phyloP scores from a whole-genome alignment of 1,140 invertebrate species.

The Temnothorax nylanderi region DNA sequence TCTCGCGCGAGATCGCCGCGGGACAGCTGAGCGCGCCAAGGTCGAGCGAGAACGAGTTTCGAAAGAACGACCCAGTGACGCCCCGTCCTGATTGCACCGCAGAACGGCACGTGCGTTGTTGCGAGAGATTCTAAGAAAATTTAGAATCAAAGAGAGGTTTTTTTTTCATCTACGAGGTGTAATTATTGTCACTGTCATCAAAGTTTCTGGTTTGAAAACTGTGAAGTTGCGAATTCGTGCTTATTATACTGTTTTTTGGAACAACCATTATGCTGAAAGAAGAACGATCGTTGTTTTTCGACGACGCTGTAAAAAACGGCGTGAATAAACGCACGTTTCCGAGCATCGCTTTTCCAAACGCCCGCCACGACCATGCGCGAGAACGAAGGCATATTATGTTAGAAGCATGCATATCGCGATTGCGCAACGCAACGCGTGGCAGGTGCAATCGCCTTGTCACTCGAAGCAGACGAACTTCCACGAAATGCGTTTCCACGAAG shows the following conservation, averaged over 20 bases:
- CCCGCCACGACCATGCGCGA: not conserved
- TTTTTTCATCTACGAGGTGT: not conserved
- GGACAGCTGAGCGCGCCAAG: slow-evolving; percentile 60
- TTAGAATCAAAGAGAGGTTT: not conserved
- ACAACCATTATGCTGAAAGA: not conserved
- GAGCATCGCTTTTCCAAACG: not conserved
- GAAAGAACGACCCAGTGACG: slow-evolving; percentile 66
- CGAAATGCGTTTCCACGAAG: slow-evolving; percentile 33
- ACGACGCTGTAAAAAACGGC: too few relatives aligned
- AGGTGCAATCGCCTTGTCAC: slow-evolving; percentile 51
- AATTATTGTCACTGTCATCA: not conserved
- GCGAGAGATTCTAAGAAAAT: slow-evolving; percentile 10
- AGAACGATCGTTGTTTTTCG: not conserved
- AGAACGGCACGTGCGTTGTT: slow-evolving; percentile 28
- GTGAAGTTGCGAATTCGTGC: not conserved
- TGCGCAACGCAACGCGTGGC: slow-evolving; percentile 34
- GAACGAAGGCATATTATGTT: slow-evolving; percentile 1
- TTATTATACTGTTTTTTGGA: not conserved
- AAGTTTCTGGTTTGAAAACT: not conserved
- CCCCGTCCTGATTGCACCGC: slow-evolving; percentile 26
- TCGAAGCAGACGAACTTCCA: slow-evolving; percentile 49
- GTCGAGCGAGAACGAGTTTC: slow-evolving; percentile 62
- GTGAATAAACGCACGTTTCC: not conserved
- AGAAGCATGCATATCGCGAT: slow-evolving; percentile 6
- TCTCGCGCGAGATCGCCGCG: slow-evolving; percentile 34